Conservation (phyloP, 2,888 invertebrate genomes). For the Amblyteles armatorius region DNA sequence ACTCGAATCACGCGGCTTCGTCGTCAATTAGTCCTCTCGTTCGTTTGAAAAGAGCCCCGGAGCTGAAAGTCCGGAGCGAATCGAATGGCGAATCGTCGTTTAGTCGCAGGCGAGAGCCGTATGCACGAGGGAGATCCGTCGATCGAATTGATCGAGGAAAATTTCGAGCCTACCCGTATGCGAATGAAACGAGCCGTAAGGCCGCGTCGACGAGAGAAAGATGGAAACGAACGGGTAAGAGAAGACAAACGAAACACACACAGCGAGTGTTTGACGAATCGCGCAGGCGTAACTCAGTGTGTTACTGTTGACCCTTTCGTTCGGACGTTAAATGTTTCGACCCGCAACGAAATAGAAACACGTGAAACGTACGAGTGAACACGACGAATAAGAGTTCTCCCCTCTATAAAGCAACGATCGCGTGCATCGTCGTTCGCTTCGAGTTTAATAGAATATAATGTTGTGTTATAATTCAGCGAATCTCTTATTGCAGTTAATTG, state of each 20-base stretch:
- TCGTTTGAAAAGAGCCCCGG: background rate
- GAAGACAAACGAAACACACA: background rate
- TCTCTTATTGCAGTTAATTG: conserved; percentile 20
- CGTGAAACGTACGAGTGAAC: conserved; percentile 53
- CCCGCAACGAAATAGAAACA: conserved; percentile 24
- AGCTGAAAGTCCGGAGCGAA: conserved; percentile 1
- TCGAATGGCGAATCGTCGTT: conserved; percentile 12
- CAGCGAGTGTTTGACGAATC: conserved; percentile 14
- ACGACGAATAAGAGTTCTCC: conserved; percentile 48
- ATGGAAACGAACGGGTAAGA: background rate
- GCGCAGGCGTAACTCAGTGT: conserved; percentile 6
- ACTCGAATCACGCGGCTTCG: conserved; percentile 65
- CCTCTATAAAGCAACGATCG: background rate
- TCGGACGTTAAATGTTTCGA: conserved; percentile 34
- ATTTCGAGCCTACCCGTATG: conserved; percentile 8
- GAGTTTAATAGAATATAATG: background rate
- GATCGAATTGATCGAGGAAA: conserved; percentile 13
- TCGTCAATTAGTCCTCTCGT: conserved; percentile 56
- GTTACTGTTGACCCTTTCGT: conserved; percentile 45
- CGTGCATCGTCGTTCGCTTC: background rate
- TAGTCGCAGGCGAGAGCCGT: background rate
- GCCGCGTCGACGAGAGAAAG: conserved; percentile 1
- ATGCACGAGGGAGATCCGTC: background rate
- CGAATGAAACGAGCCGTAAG: conserved; percentile 1
- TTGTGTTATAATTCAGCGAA: conserved; percentile 7